phyloP scores from a whole-genome alignment of 2,113 vertebrate genomes.

The Empidonax traillii region DNA sequence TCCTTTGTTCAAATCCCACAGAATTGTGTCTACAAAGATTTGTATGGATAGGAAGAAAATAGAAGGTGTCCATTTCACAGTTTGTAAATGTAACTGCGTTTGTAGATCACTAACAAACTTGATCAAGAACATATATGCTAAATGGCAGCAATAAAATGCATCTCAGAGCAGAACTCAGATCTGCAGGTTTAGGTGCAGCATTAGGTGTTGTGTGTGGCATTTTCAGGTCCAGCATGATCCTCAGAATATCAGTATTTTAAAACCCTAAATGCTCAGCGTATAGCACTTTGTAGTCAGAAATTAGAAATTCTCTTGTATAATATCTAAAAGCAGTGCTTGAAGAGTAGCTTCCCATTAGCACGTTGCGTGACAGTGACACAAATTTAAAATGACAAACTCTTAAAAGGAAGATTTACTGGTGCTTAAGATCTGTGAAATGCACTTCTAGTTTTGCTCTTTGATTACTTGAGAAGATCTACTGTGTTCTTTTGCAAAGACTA shows the following conservation, averaged over 20 bases:
- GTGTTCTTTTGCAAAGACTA: neutral
- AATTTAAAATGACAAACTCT: neutral
- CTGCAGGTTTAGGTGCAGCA: neutral
- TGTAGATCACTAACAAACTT: neutral
- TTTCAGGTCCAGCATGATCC: neutral
- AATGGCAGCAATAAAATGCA: neutral
- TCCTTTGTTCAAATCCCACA: neutral
- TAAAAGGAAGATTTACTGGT: neutral
- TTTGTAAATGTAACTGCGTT: neutral
- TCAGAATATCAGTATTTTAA: neutral
- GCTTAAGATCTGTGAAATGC: neutral
- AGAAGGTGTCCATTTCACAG: neutral
- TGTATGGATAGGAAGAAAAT: neutral
- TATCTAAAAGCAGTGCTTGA: neutral
- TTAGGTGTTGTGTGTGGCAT: neutral
- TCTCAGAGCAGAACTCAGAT: neutral
- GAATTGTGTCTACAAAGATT: neutral
- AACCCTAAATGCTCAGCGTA: accelerated
- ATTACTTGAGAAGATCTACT: neutral
- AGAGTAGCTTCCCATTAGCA: neutral
- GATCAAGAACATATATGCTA: neutral
- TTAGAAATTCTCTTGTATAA: neutral
- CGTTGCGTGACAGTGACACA: neutral
- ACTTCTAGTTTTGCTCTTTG: neutral
- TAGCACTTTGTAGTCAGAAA: neutral